These are phyloP conservation scores for Drosophila guanche DNA, from an alignment of 1,140 invertebrate species.

Conservation along the genomic window DNA sequence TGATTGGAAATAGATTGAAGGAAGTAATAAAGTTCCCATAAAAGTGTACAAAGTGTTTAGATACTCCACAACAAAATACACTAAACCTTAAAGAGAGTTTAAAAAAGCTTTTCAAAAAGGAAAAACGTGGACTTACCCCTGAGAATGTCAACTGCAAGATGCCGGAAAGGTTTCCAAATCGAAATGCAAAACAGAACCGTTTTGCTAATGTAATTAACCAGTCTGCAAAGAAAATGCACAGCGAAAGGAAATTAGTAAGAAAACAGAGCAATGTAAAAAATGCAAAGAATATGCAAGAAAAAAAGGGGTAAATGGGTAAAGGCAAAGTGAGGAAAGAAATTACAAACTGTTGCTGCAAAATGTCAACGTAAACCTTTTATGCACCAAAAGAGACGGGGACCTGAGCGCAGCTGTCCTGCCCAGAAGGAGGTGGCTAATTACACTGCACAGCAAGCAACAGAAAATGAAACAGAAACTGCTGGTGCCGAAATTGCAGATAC, in stretches of 20 bases:
- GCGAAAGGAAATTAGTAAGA: constrained; percentile 52
- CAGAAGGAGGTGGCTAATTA: constrained; percentile 66
- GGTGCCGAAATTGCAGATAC: no score
- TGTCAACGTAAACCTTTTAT: constrained; percentile 80
- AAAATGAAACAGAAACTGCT: constrained; percentile 5
- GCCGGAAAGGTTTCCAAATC: constrained; percentile 26
- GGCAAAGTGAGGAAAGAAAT: constrained; percentile 49
- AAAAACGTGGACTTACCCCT: constrained; percentile 14
- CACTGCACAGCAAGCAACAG: constrained; percentile 61
- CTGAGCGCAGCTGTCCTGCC: constrained; percentile 55
- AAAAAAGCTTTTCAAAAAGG: not conserved
- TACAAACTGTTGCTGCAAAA: constrained; percentile 76
- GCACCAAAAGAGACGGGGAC: constrained; percentile 29
- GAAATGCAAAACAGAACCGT: constrained; percentile 60
- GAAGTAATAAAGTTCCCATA: constrained; percentile 43
- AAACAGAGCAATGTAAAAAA: constrained; percentile 32
- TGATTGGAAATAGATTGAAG: constrained; percentile 7
- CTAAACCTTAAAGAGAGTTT: not conserved
- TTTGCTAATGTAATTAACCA: constrained; percentile 73
- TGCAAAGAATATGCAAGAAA: constrained; percentile 25
- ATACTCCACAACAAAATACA: not conserved
- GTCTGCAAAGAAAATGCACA: constrained; percentile 68
- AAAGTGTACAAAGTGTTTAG: constrained; percentile 23
- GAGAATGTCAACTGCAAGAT: constrained; percentile 25
- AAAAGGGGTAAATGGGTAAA: constrained; percentile 53